These are phyloP conservation scores for Leuciscus waleckii DNA, from an alignment of 2,797 vertebrate genomes.

Conservation along the genomic window DNA sequence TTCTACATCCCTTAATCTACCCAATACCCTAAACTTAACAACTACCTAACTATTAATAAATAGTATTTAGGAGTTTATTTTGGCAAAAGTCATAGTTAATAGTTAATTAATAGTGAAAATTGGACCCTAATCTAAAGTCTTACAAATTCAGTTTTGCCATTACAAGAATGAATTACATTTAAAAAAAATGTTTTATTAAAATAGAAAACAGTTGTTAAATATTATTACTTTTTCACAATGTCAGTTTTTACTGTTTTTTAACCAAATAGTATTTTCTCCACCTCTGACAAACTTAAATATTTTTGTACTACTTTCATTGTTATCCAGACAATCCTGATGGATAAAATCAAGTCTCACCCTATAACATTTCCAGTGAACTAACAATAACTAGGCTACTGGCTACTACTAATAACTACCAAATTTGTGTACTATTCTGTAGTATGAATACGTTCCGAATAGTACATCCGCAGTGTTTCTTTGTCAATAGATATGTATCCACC, in stretches of 20 bases:
- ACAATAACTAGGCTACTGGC: not conserved
- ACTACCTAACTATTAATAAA: no score
- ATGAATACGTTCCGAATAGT: not conserved
- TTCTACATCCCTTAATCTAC: no score
- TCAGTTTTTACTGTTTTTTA: no score
- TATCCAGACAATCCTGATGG: not conserved
- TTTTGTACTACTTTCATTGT: not conserved
- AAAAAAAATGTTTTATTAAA: not conserved
- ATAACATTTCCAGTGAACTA: not conserved
- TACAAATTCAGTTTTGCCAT: not conserved
- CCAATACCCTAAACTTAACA: no score
- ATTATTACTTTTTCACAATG: not conserved
- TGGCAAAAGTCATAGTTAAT: no score
- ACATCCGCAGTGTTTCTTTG: not conserved
- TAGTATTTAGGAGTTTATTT: no score
- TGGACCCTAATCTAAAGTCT: no score
- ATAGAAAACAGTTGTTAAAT: not conserved
- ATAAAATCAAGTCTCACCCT: not conserved
- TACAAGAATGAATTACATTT: not conserved
- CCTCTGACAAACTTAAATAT: not conserved
- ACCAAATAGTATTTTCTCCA: no score
- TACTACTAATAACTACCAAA: not conserved
- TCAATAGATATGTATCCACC: not conserved
- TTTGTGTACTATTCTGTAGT: not conserved
- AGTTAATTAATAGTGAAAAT: no score